Conservation (phyloP, 2,797 vertebrate species). For the Toxotes lorentzi region DNA sequence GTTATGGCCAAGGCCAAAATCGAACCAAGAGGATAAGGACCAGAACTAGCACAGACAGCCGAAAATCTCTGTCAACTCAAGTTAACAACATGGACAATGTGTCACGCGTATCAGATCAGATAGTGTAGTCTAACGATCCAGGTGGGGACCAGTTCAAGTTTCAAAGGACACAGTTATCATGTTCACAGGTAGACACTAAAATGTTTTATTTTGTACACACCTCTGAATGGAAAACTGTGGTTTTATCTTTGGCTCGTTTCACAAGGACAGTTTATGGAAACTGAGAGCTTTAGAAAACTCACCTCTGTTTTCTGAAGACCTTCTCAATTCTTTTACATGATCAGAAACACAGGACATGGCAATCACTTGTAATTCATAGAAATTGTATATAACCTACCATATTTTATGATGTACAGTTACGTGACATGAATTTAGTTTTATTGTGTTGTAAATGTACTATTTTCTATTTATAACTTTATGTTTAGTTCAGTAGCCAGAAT, state of each 20-base stretch:
- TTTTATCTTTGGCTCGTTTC: conserved; percentile 5
- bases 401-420: neutral
- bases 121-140: conserved; percentile 81
- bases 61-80: conserved; percentile 96
- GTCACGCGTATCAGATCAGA: conserved; percentile 92
- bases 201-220: neutral
- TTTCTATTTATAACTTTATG: neutral
- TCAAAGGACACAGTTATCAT: conserved; percentile 8
- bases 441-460: conserved; percentile 6
- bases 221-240: neutral
- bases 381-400: neutral
- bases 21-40: conserved; percentile 82
- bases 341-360: neutral
- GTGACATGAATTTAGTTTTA: conserved; percentile 1
- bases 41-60: conserved; percentile 90
- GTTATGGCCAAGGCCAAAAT: conserved; percentile 76
- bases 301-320: conserved; percentile 1
- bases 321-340: neutral
- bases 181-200: neutral
- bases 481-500: neutral
- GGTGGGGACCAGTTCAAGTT: too few species aligned
- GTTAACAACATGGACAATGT: conserved; percentile 92
- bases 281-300: neutral
- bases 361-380: conserved; percentile 9
- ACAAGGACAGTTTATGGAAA: neutral